phyloP scores from a whole-genome alignment of 1,140 invertebrate genomes.

The Drosophila virilis region DNA sequence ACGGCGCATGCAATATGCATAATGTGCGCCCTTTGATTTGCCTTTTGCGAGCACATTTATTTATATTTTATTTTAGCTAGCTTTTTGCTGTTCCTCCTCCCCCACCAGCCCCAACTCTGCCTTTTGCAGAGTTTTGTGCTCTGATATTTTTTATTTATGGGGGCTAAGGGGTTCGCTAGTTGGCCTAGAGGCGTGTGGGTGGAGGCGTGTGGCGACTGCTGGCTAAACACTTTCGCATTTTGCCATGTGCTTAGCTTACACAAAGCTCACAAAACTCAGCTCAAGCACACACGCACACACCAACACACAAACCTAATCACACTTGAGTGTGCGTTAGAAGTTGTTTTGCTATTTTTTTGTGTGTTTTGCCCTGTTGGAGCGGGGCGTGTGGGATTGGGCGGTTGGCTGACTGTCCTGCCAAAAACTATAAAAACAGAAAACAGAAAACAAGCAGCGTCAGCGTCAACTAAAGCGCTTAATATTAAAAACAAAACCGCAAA shows the following conservation, averaged over 20 bases:
- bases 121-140: conserved; percentile 33
- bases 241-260: conserved; percentile 52
- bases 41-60: conserved; percentile 72
- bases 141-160: conserved; percentile 68
- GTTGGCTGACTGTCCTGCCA: conserved; percentile 37
- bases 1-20: conserved; percentile 71
- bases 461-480: conserved; percentile 72
- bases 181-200: background rate
- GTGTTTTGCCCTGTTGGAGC: conserved; percentile 3
- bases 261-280: conserved; percentile 36
- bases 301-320: conserved; percentile 27
- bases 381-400: background rate
- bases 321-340: conserved; percentile 24
- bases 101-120: background rate
- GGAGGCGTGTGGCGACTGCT: conserved; percentile 26
- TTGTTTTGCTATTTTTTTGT: conserved; percentile 36
- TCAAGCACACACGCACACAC: conserved; percentile 25
- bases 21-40: conserved; percentile 77
- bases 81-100: conserved; percentile 26
- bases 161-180: background rate
- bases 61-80: conserved; percentile 71
- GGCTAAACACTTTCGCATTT: conserved; percentile 72
- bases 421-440: conserved; percentile 67
- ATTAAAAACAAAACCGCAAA: conserved; percentile 73
- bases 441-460: conserved; percentile 77